Conservation (phyloP, 2,113 vertebrate genomes). For the Ammospiza caudacuta region DNA sequence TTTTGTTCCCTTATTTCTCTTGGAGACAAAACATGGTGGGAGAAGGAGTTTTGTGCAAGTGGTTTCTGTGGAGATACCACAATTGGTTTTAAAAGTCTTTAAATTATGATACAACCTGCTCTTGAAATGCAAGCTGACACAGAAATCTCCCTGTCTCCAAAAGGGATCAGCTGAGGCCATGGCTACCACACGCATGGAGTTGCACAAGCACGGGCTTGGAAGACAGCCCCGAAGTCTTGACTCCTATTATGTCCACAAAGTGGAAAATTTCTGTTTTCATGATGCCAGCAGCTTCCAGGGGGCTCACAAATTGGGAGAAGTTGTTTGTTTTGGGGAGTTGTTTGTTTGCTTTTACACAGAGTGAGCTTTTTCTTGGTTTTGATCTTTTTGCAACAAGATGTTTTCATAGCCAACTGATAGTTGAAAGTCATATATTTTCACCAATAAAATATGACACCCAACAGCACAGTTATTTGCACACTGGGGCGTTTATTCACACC, state of each 20-base stretch:
- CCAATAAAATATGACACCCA: background rate
- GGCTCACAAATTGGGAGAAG: accelerated
- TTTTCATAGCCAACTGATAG: slow-evolving; percentile 17
- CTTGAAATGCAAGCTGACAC: background rate
- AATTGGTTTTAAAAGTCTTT: background rate
- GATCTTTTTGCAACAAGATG: slow-evolving; percentile 1
- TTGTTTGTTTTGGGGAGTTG: background rate
- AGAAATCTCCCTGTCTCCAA: background rate
- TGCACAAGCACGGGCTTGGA: background rate
- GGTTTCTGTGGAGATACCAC: background rate
- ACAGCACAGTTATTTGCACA: background rate
- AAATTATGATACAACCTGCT: background rate
- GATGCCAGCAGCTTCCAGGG: background rate
- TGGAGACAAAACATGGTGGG: background rate
- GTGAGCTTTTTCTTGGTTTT: slow-evolving; percentile 7
- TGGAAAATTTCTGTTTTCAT: background rate
- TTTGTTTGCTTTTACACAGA: slow-evolving; percentile 16
- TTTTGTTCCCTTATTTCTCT: background rate
- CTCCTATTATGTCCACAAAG: background rate
- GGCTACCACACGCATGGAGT: background rate
- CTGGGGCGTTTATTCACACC: background rate
- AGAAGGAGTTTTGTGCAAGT: background rate
- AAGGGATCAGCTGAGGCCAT: background rate
- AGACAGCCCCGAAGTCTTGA: background rate
- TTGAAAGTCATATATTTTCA: slow-evolving; percentile 1